These are phyloP conservation scores for Tortricodes alternella DNA, from an alignment of 2,888 invertebrate species.

Conservation along the genomic window DNA sequence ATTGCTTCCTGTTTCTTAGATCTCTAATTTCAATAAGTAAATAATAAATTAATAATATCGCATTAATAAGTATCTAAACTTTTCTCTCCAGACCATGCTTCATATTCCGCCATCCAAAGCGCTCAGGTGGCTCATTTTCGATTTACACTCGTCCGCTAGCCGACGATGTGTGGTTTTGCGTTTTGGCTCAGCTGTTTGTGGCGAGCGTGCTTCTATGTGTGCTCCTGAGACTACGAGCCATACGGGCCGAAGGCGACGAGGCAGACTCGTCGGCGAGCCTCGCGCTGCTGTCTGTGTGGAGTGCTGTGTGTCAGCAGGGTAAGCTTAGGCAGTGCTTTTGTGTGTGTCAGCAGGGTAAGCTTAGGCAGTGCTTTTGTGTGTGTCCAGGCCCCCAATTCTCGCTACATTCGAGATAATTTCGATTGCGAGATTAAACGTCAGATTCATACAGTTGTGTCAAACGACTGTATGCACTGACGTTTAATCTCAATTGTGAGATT, in stretches of 20 bases:
- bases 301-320: conserved; percentile 78
- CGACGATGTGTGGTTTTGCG: conserved; percentile 81
- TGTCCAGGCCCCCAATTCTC: too few relatives aligned
- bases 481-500: too few relatives aligned
- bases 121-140: conserved; percentile 80
- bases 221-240: conserved; percentile 48
- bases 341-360: conserved; percentile 74
- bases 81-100: conserved; percentile 79
- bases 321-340: conserved; percentile 13
- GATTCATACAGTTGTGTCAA: too few relatives aligned
- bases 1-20: too few relatives aligned
- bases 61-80: neutral
- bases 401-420: too few relatives aligned
- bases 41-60: too few relatives aligned
- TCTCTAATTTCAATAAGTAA: too few relatives aligned
- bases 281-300: conserved; percentile 68
- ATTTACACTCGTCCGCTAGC: conserved; percentile 86
- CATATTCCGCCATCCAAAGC: conserved; percentile 86
- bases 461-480: too few relatives aligned
- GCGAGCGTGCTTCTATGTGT: conserved; percentile 45
- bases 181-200: conserved; percentile 56
- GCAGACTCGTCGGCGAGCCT: conserved; percentile 70
- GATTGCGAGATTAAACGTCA: too few relatives aligned
- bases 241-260: conserved; percentile 39
- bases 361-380: conserved; percentile 36